These are phyloP conservation scores for Microcebus lehilahytsara DNA, from an alignment of 2,113 vertebrate species.

Conservation along the genomic window DNA sequence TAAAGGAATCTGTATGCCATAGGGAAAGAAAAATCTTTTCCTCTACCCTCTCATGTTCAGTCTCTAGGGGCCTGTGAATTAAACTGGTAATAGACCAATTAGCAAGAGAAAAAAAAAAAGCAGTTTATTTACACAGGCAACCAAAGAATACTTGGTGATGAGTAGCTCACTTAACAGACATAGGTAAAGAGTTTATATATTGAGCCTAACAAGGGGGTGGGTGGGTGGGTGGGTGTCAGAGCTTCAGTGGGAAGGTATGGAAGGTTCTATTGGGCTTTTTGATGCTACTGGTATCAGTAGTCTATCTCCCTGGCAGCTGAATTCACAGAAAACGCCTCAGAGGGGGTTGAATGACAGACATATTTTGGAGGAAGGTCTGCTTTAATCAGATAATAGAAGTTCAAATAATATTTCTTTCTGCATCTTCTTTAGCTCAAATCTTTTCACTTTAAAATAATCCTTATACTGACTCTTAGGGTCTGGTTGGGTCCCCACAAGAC, in stretches of 20 bases:
- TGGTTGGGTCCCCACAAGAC: background rate
- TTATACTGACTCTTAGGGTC: background rate
- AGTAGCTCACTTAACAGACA: background rate
- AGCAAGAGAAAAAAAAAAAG: background rate
- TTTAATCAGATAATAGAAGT: background rate
- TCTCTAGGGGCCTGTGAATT: background rate
- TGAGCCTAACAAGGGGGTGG: background rate
- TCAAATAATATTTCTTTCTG: background rate
- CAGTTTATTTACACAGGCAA: background rate
- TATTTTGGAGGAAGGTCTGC: background rate
- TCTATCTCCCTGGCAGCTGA: background rate
- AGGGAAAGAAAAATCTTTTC: background rate
- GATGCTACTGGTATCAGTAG: no score
- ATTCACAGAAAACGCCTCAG: background rate
- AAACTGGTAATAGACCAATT: background rate
- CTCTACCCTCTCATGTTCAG: background rate
- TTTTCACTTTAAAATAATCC: background rate
- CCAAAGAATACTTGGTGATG: background rate
- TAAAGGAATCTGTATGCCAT: no score
- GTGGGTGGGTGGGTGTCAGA: background rate
- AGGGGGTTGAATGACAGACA: background rate
- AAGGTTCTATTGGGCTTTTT: background rate
- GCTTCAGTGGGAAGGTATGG: background rate
- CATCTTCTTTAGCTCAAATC: background rate
- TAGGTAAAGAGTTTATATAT: background rate